Conservation (phyloP, 2,888 invertebrate species). For the Lasiommata megera region DNA sequence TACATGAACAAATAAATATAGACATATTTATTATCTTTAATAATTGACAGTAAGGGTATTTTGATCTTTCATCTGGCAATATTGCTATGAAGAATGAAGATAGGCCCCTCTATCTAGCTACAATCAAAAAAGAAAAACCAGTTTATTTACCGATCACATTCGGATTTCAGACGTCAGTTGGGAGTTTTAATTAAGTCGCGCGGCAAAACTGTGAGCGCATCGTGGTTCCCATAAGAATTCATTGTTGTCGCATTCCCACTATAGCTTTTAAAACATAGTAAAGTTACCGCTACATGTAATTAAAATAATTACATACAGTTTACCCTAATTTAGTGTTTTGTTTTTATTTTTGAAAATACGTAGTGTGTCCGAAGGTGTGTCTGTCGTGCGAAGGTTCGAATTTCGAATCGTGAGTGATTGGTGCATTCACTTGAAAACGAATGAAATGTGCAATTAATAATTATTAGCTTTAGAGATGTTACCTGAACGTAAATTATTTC, state of each 20-base stretch:
- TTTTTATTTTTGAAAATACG: constrained; percentile 17
- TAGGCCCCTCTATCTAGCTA: background rate
- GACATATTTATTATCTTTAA: too few species aligned
- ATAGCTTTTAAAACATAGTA: constrained; percentile 35
- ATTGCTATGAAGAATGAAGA: background rate
- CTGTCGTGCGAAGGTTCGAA: constrained; percentile 51
- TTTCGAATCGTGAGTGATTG: constrained; percentile 59
- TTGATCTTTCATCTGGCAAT: background rate
- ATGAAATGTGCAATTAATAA: constrained; percentile 44
- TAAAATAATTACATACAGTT: constrained; percentile 19
- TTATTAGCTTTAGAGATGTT: constrained; percentile 39
- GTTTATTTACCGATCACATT: constrained; percentile 71
- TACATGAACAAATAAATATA: too few species aligned
- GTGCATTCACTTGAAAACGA: constrained; percentile 61
- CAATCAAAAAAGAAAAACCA: constrained; percentile 52
- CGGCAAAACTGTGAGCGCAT: constrained; percentile 38
- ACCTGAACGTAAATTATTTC: constrained; percentile 34
- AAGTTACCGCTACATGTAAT: constrained; percentile 33
- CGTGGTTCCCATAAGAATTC: constrained; percentile 35
- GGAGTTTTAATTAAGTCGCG: constrained; percentile 33
- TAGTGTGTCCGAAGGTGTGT: constrained; percentile 50
- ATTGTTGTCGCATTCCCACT: constrained; percentile 45
- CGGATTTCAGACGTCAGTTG: constrained; percentile 26
- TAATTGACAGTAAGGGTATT: too few species aligned
- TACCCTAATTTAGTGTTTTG: constrained; percentile 7